Base-by-base conservation (phyloP, 2,888 invertebrate genomes). In the Orgyia antiqua region DNA sequence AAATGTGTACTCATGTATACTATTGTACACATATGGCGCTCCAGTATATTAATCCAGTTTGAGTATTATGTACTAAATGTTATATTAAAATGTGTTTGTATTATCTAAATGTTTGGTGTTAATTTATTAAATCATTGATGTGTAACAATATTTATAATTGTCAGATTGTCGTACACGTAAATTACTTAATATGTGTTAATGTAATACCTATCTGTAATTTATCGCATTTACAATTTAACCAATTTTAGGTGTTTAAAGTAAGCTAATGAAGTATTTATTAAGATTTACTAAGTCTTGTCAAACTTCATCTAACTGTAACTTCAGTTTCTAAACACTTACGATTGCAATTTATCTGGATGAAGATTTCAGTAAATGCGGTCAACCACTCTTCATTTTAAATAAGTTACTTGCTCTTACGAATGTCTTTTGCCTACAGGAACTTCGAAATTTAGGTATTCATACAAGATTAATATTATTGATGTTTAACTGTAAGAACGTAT, bases 31-130 rank as follows among this genome's bases (percentile, higher is more conserved):
- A n/a, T n/a, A n/a, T n/a, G n/a, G n/a, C n/a, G n/a, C n/a, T n/a
- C n/a, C n/a, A n/a, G n/a, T n/a, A n/a, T n/a, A n/a, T 29, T 30
- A 24, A 31, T 42, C 50, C 58, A 54, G 51, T 49, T 49, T 11
- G 18, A 11, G 11, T 24, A 15, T 6, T 11, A 13, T 25, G 18
- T 18, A 18, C 8, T 8, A 20, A 10, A 6, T 23, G 23, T 23
- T 23, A 23, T 10, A 3, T 25, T 13, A 10, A 10, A n/a, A 24
- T 19, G 24, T 17, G 18, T 30, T 24, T 24, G 20, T 27, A 29
- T 26, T 29, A 27, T 50, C 19, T 39, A 43, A 52, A 46, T 59
- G 54, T 51, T 65, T 33, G 45, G 28, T 64, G 59, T 63, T 61
- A 39, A 39, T 45, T 58, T 45, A 28, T 24, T 28, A 29, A 36